phyloP scores from a whole-genome alignment of 2,113 vertebrate species.

The Fregetta grallaria region DNA sequence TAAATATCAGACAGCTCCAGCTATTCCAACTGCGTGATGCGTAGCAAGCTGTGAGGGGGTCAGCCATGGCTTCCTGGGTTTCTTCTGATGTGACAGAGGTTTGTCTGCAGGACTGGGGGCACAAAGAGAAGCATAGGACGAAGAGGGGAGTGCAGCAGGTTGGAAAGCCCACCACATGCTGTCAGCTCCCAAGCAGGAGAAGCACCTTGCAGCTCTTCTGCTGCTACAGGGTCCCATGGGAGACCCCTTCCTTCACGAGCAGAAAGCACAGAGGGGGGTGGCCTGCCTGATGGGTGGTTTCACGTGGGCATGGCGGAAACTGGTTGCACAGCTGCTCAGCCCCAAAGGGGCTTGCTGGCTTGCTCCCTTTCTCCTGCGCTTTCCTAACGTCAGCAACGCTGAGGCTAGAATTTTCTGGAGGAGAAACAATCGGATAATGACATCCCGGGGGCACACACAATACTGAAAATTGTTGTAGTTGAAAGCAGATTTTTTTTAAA shows the following conservation, averaged over 20 bases:
- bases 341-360: neutral
- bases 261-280: fast-evolving
- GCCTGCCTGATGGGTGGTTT: neutral
- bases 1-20: neutral
- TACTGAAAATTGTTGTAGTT: neutral
- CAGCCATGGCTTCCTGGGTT: neutral
- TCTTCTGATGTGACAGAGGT: neutral
- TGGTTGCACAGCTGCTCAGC: neutral
- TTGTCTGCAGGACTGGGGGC: neutral
- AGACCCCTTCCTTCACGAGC: neutral
- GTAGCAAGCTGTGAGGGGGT: neutral
- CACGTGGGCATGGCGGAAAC: fast-evolving
- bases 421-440: neutral
- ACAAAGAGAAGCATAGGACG: neutral
- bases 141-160: neutral
- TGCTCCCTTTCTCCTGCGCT: neutral
- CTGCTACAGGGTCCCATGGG: fast-evolving
- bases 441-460: neutral
- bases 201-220: neutral
- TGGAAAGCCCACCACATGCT: fast-evolving
- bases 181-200: neutral
- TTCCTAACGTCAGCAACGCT: neutral
- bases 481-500: fast-evolving
- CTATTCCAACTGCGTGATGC: neutral
- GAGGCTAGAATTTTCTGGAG: neutral